These are phyloP conservation scores for Volucella zonaria DNA, from an alignment of 2,888 invertebrate genomes.

Conservation along the genomic window DNA sequence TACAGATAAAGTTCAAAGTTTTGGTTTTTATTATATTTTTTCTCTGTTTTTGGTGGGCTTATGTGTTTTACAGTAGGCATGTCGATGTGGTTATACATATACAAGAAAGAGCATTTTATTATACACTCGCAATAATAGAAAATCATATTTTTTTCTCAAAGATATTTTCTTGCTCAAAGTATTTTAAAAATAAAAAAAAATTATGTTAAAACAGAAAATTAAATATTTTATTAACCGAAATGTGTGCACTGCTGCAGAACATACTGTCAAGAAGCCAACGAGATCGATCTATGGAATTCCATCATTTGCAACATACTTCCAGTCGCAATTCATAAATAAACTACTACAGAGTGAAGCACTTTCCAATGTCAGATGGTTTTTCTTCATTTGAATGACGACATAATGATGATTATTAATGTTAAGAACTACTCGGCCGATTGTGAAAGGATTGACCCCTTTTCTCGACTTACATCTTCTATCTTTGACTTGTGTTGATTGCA, in stretches of 20 bases:
- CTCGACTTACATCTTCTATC: no score
- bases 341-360: no score
- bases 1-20: neutral
- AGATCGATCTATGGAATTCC: no score
- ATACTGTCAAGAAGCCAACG: neutral
- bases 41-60: conserved; percentile 39
- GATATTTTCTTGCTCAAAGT: conserved; percentile 63
- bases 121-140: conserved; percentile 43
- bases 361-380: no score
- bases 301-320: no score
- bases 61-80: conserved; percentile 54
- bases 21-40: conserved; percentile 4
- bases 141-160: conserved; percentile 59
- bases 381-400: no score
- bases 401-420: no score
- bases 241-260: no score
- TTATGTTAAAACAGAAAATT: conserved; percentile 15
- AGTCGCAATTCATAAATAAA: no score
- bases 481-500: no score
- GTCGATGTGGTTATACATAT: conserved; percentile 11
- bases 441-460: no score
- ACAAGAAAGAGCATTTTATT: conserved; percentile 10
- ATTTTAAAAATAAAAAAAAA: conserved; percentile 15
- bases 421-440: no score
- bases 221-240: neutral